phyloP scores from a whole-genome alignment of 2,113 vertebrate genomes.

The Anolis sagrei region DNA sequence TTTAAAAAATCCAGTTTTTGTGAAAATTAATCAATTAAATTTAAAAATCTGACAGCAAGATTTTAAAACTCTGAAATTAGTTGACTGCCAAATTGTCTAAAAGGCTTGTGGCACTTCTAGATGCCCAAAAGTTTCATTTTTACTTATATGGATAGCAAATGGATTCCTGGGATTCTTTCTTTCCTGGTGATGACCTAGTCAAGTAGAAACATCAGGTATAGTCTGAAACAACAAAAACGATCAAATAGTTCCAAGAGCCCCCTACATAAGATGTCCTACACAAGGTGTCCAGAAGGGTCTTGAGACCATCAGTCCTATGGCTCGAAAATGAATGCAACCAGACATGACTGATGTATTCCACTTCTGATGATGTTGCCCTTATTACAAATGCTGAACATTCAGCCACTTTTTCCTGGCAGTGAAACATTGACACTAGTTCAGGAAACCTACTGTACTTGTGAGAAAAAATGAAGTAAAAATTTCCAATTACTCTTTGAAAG shows the following conservation, averaged over 20 bases:
- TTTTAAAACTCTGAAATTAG: not conserved
- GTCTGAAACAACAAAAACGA: not conserved
- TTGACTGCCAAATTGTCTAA: not conserved
- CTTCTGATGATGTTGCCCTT: constrained; percentile 70
- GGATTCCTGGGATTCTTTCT: not conserved
- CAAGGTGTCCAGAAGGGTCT: not conserved
- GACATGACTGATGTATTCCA: constrained; percentile 71
- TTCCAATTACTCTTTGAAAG: constrained; percentile 81
- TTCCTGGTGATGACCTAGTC: not conserved
- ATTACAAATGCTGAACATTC: constrained; percentile 70
- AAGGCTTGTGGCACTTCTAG: not conserved
- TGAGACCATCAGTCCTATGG: constrained; percentile 20
- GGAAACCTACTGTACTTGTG: constrained; percentile 84
- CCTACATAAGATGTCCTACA: not conserved
- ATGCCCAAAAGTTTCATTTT: constrained; percentile 3
- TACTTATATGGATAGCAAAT: fast-evolving
- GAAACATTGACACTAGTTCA: constrained; percentile 72
- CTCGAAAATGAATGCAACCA: constrained; percentile 52
- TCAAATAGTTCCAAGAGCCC: not conserved
- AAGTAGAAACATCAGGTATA: not conserved
- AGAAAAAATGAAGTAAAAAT: constrained; percentile 82
- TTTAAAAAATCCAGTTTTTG: not conserved
- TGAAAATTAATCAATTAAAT: not conserved
- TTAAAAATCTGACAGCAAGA: not conserved
- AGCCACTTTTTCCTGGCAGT: constrained; percentile 83